Conservation (phyloP, 92 coral and sea anemone species). For the Scolanthus callimorphus region DNA sequence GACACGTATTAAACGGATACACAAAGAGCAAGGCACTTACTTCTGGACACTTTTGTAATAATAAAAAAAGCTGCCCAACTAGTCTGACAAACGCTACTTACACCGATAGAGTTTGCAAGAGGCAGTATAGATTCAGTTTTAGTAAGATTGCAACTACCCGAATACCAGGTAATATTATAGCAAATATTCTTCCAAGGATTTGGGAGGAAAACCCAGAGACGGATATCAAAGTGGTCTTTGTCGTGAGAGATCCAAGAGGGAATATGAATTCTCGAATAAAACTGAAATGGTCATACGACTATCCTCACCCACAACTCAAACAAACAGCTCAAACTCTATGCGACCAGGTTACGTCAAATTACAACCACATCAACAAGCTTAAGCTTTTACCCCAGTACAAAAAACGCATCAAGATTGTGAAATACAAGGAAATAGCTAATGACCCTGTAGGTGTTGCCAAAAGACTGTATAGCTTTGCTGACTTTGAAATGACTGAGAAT, state of each 20-base stretch:
- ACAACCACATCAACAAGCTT: neutral
- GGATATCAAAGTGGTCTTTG: slow-evolving; percentile 11
- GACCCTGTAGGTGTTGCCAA: slow-evolving; percentile 30
- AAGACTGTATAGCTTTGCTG: slow-evolving; percentile 33
- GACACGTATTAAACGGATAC: neutral
- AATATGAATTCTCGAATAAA: slow-evolving; percentile 36
- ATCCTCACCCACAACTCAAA: slow-evolving; percentile 12
- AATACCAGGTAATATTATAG: slow-evolving; percentile 20
- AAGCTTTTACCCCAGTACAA: neutral
- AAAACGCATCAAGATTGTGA: slow-evolving; percentile 13
- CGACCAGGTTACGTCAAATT: neutral
- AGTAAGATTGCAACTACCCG: slow-evolving; percentile 28
- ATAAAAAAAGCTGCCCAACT: neutral
- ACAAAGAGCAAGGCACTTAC: neutral
- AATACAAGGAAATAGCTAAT: slow-evolving; percentile 37
- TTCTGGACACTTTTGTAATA: neutral
- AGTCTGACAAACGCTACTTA: slow-evolving; percentile 7
- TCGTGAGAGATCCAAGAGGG: slow-evolving; percentile 51
- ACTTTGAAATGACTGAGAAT: slow-evolving; percentile 17
- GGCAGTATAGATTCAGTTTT: slow-evolving; percentile 35
- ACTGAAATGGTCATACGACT: slow-evolving; percentile 25
- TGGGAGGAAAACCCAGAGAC: slow-evolving; percentile 33
- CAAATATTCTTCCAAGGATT: slow-evolving; percentile 23
- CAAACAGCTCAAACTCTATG: slow-evolving; percentile 5
- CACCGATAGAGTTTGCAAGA: slow-evolving; percentile 26